These are phyloP conservation scores for Plestiodon gilberti DNA, from an alignment of 2,113 vertebrate species.

Conservation along the genomic window DNA sequence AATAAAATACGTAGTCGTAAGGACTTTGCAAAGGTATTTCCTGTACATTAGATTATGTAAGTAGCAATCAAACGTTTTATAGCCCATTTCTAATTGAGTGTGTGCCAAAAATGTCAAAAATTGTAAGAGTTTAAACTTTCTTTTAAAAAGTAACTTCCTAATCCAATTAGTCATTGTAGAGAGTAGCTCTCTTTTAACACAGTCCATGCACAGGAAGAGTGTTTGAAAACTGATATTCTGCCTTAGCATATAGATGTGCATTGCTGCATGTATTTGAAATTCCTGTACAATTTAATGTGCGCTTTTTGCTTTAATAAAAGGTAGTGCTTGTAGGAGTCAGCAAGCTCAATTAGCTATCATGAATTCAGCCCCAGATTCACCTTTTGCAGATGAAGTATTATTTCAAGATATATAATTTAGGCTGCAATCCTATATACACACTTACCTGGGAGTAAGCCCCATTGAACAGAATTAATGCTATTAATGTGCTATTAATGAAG, in stretches of 20 bases:
- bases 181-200: conserved; percentile 8
- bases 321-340: background rate
- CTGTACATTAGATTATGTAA: conserved; percentile 46
- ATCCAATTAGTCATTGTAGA: conserved; percentile 46
- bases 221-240: background rate
- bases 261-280: background rate
- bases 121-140: conserved; percentile 31
- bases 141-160: conserved; percentile 54
- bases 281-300: background rate
- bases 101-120: conserved; percentile 45
- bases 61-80: conserved; percentile 43
- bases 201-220: background rate
- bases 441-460: too few species aligned
- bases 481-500: background rate
- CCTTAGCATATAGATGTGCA: background rate
- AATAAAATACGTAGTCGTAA: conserved; percentile 49
- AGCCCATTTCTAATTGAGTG: conserved; percentile 35
- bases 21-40: conserved; percentile 50
- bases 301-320: background rate
- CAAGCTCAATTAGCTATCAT: background rate
- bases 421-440: too few species aligned
- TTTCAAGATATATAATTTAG: background rate
- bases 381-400: background rate
- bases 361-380: background rate
- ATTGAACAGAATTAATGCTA: too few species aligned